Conservation (phyloP, 2,888 invertebrate species). For the Kryphioiulus occultus region DNA sequence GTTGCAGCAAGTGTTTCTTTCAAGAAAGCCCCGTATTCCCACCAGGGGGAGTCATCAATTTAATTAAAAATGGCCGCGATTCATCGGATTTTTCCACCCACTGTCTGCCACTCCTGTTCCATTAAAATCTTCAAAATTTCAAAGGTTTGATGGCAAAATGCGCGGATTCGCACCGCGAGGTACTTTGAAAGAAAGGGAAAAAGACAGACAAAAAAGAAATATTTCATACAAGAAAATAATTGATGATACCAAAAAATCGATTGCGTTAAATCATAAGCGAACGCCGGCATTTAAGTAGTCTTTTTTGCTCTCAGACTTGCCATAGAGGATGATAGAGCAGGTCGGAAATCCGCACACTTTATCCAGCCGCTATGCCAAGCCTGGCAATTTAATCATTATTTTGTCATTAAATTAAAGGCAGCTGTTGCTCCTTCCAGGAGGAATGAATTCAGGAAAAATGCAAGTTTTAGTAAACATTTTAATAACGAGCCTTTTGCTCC, state of each 20-base stretch:
- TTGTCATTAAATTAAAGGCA: constrained; percentile 20
- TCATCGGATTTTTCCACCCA: neutral
- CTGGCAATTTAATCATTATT: constrained; percentile 36
- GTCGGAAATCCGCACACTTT: constrained; percentile 28
- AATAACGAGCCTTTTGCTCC: too few relatives aligned
- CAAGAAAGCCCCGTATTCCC: neutral
- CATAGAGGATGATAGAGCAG: neutral
- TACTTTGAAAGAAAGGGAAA: neutral
- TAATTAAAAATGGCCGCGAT: neutral
- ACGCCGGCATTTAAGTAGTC: neutral
- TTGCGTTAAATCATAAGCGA: neutral
- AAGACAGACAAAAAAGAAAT: neutral
- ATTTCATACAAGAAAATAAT: constrained; percentile 27
- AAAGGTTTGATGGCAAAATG: neutral
- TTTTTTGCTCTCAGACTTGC: neutral
- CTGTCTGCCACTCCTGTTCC: neutral
- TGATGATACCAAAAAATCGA: neutral
- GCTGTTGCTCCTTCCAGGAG: neutral
- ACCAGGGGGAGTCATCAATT: neutral
- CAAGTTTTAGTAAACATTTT: neutral
- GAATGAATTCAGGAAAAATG: neutral
- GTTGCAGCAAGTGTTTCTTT: neutral
- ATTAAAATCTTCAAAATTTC: neutral
- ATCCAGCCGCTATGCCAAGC: neutral
- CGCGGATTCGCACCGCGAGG: neutral